A percentile compares a stretch with the other conserved stretches of the same genome.
These are phyloP conservation scores for Zenarchopterus dispar DNA, from an alignment of 2,797 vertebrate species.

Conservation along the genomic window DNA sequence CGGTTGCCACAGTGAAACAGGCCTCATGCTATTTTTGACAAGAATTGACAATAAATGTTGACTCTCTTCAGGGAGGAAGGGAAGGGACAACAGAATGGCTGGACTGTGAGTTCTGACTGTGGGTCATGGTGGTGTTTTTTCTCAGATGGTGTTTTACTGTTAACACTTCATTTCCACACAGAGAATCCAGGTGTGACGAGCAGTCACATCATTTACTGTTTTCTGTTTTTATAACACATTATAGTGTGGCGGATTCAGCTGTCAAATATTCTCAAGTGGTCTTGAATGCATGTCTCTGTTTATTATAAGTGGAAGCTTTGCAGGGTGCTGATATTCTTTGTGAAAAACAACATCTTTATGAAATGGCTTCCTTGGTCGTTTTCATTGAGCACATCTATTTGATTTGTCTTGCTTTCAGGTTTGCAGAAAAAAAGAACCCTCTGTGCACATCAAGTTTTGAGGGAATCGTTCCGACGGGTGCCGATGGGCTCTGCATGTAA, in stretches of 20 bases:
- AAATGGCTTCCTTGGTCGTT: background rate
- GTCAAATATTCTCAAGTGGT: slow-evolving; percentile 38
- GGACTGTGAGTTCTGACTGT: slow-evolving; percentile 10
- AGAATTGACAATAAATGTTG: slow-evolving; percentile 31
- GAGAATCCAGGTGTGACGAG: slow-evolving; percentile 23
- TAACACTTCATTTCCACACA: background rate
- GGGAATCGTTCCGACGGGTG: slow-evolving; percentile 4
- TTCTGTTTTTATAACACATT: slow-evolving; percentile 14
- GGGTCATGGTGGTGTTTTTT: too few species aligned
- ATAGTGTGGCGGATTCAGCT: slow-evolving; percentile 25
- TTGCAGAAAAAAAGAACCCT: background rate
- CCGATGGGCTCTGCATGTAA: background rate
- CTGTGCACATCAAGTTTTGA: background rate
- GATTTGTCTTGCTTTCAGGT: background rate
- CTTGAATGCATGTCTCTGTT: slow-evolving; percentile 4
- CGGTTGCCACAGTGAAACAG: slow-evolving; percentile 32
- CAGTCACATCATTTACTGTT: slow-evolving; percentile 5
- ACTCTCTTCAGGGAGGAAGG: slow-evolving; percentile 5
- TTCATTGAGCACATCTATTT: slow-evolving; percentile 33
- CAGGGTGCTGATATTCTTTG: background rate
- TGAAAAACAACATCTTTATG: background rate
- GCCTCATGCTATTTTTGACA: slow-evolving; percentile 52
- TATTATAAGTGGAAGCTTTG: background rate
- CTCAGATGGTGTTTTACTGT: too few species aligned
- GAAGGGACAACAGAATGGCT: slow-evolving; percentile 1